Conservation (phyloP, 2,888 invertebrate genomes). For the Hirtodrosophila cameraria region DNA sequence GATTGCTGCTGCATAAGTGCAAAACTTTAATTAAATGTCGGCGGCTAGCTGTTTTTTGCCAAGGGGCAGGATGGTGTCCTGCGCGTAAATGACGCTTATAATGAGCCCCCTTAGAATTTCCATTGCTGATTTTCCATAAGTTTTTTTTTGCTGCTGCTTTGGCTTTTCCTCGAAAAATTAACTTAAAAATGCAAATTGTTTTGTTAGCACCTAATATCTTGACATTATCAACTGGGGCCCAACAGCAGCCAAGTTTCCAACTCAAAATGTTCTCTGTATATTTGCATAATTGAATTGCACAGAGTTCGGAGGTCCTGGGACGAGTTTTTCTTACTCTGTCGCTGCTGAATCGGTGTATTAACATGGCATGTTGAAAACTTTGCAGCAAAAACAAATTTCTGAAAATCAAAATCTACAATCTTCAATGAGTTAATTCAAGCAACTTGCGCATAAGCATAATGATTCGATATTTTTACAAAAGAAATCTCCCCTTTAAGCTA, state of each 20-base stretch:
- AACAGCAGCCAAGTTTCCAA: conserved; percentile 25
- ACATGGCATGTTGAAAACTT: conserved; percentile 24
- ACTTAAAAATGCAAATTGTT: conserved; percentile 83
- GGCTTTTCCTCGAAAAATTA: conserved; percentile 71
- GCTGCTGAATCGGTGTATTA: conserved; percentile 13
- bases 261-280: conserved; percentile 55
- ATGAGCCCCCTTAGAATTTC: conserved; percentile 63
- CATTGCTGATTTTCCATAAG: conserved; percentile 48
- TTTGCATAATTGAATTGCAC: conserved; percentile 77
- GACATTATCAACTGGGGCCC: conserved; percentile 56
- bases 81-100: conserved; percentile 63
- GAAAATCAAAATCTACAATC: conserved; percentile 6
- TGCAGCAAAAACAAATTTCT: background rate
- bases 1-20: conserved; percentile 81
- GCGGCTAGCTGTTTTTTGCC: conserved; percentile 8
- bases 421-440: too few species aligned
- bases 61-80: background rate
- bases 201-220: conserved; percentile 83
- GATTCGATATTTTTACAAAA: too few species aligned
- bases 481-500: too few species aligned
- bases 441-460: background rate
- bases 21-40: conserved; percentile 82
- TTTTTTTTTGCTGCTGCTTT: conserved; percentile 22
- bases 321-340: conserved; percentile 19
- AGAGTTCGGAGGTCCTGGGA: conserved; percentile 7